These are phyloP conservation scores for Octopus sinensis DNA, from an alignment of 1,140 invertebrate species.

Conservation along the genomic window DNA sequence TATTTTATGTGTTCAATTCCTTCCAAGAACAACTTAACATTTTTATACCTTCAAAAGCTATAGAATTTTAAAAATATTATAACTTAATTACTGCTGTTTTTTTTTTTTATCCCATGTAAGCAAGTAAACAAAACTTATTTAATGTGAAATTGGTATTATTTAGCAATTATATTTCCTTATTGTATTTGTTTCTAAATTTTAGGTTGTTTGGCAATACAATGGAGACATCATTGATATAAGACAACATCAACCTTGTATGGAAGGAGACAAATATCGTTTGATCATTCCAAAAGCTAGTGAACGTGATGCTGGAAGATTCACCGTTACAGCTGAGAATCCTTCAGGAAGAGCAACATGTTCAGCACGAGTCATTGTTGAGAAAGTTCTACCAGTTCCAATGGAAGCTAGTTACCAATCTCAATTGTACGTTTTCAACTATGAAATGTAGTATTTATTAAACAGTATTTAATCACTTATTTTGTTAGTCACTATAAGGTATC, in stretches of 20 bases:
- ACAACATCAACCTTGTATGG: constrained; percentile 70
- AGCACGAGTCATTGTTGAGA: constrained; percentile 60
- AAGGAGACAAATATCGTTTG: constrained; percentile 70
- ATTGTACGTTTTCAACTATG: too few species aligned
- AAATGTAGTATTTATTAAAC: too few species aligned
- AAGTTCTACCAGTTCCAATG: constrained; percentile 23
- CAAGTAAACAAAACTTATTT: too few species aligned
- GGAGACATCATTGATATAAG: constrained; percentile 68
- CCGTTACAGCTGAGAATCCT: constrained; percentile 57
- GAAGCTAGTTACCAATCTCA: not conserved
- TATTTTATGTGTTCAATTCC: too few species aligned
- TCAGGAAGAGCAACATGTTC: constrained; percentile 60
- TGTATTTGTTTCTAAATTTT: constrained; percentile 14
- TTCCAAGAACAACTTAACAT: too few species aligned
- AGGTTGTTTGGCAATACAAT: constrained; percentile 74
- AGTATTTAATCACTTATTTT: too few species aligned
- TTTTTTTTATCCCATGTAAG: too few species aligned
- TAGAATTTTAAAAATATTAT: too few species aligned
- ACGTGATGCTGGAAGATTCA: constrained; percentile 55
- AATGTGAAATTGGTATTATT: not conserved
- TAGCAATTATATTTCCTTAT: not conserved
- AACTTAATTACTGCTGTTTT: too few species aligned
- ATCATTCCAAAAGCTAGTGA: constrained; percentile 56
- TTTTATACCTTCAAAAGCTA: too few species aligned
- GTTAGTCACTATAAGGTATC: too few species aligned